A percentile compares a stretch with the other conserved stretches of the same genome.
Evolutionary conservation across 2,113 vertebrate genomes (phyloP).

Genomic region (Xenopus laevis): DNA sequence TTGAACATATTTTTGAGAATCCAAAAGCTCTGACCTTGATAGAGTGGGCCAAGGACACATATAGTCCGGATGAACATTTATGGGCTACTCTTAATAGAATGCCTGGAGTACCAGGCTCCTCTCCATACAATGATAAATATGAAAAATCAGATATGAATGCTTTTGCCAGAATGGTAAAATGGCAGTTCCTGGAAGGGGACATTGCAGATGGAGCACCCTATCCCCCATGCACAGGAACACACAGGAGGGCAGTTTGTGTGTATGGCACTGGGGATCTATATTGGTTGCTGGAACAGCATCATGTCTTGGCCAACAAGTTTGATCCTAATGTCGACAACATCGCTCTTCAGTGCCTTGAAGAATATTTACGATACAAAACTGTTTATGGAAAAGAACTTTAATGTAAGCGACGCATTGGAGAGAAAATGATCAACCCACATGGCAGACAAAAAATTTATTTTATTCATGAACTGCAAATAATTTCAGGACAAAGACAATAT

Average conservation of each 20-base stretch:
- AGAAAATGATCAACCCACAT: too few species aligned
- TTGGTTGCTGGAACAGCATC: constrained; percentile 63
- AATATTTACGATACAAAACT: constrained; percentile 58
- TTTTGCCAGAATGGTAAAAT: constrained; percentile 64
- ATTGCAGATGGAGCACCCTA: constrained; percentile 61
- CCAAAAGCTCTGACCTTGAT: constrained; percentile 50
- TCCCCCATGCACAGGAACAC: constrained; percentile 53
- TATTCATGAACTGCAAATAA: too few species aligned
- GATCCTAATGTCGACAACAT: constrained; percentile 63
- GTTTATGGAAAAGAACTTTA: constrained; percentile 44
- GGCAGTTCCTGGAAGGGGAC: constrained; percentile 61
- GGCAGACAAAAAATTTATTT: too few species aligned
- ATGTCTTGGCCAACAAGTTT: constrained; percentile 73
- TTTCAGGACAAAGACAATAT: too few species aligned
- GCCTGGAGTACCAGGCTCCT: constrained; percentile 62
- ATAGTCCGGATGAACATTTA: constrained; percentile 71
- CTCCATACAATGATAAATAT: constrained; percentile 59
- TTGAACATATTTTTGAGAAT: constrained; percentile 56
- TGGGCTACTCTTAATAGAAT: constrained; percentile 73
- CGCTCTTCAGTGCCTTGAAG: constrained; percentile 64
- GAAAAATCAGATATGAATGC: constrained; percentile 64
- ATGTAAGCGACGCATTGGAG: too few species aligned
- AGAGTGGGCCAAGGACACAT: constrained; percentile 71
- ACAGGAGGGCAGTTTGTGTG: constrained; percentile 61
- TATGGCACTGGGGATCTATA: constrained; percentile 65